Evolutionary conservation across 1,140 invertebrate genomes (phyloP), one percentile per base, ranked within the genome.

Genomic region (Philopotamus ludificatus): DNA sequence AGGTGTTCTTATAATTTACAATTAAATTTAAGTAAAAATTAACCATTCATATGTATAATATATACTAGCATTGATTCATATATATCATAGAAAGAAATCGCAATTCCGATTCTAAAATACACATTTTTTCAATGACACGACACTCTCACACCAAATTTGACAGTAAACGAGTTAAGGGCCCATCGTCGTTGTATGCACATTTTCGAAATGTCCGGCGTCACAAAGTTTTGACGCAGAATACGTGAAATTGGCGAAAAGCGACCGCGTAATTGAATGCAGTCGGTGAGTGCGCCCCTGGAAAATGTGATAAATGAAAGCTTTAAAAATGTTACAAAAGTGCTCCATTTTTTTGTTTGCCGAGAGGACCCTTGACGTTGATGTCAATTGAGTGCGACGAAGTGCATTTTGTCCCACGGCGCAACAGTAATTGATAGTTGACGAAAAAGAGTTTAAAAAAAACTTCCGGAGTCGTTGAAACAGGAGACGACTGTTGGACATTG

Each of bases 371-470:
- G 54, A 57, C 54, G 54, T 57, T 57, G 54, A 57, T 39, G 54
- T 42, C 26, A 12, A 57, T 57, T 28, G 54, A 42, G 39, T 42
- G 54, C 54, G 54, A 21, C 54, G 54, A 57, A 57, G 54, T 57
- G 54, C 54, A 57, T 57, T 57, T 57, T 57, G 54, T 57, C 23
- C 23, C 18, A 26, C 39, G 26, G 54, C 42, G 54, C 21, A 57
- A 57, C 54, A 9, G 54, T 57, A 57, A 57, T 57, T 57, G 54
- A 57, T 57, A 57, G 54, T 28, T 34, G n/a, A n/a, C n/a, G 28
- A 34, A 34, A 34, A 34, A 34, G 12, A 34, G 28, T 12, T 34
- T 4, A 12, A 7, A 4, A 12, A 34, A 34, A 34, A 34, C n/a
- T n/a, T n/a, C 4, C 28, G 28, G 28, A 34, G 28, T 34, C 28